Percentiles rank a stretch among this genome's conserved stretches.
Evolutionary conservation across 2,888 invertebrate genomes (phyloP).

Genomic region (Euplagia quadripunctaria): DNA sequence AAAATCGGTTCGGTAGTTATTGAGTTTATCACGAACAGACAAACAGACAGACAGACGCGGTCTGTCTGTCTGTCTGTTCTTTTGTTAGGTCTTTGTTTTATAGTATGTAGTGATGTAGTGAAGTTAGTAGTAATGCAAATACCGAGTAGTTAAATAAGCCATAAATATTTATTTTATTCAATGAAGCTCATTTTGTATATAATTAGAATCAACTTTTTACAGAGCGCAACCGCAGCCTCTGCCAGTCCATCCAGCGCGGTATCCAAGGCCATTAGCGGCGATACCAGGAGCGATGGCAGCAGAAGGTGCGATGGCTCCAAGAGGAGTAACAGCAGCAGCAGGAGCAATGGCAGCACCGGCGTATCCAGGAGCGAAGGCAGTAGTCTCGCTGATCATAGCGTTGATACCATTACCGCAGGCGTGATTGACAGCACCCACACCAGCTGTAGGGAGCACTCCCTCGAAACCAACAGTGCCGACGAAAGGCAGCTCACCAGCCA

Average conservation of each 20-base stretch:
- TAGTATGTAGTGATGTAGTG: no score
- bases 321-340: not conserved
- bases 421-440: slow-evolving; percentile 60
- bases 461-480: slow-evolving; percentile 60
- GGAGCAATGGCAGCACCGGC: slow-evolving; percentile 1
- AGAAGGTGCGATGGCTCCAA: not conserved
- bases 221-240: not conserved
- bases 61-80: no score
- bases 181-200: no score
- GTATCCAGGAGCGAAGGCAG: slow-evolving; percentile 37
- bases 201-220: no score
- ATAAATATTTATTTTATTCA: no score
- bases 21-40: no score
- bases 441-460: slow-evolving; percentile 62
- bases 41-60: no score
- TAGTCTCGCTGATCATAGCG: slow-evolving; percentile 3
- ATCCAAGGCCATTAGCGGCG: not conserved
- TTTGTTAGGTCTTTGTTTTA: no score
- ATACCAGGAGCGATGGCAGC: slow-evolving; percentile 1
- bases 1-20: no score
- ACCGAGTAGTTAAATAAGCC: no score
- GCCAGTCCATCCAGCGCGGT: slow-evolving; percentile 6
- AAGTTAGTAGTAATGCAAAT: no score
- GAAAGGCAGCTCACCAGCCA: slow-evolving; percentile 62
- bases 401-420: slow-evolving; percentile 58